Evolutionary conservation across 1,140 invertebrate species (phyloP), one percentile per base, ranked within the genome.

Genomic region (Penaeus indicus): DNA sequence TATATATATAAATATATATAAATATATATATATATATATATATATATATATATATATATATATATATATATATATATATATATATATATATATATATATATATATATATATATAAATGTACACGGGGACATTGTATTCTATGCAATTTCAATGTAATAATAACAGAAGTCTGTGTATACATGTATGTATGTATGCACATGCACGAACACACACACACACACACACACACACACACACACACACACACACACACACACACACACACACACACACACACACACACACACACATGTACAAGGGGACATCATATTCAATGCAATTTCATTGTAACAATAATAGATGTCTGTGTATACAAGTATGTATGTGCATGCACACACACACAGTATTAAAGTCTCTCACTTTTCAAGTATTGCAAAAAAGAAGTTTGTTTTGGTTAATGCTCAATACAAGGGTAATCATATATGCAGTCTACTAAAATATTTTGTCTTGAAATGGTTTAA

Each of bases 41-140:
- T 80, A 80, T 80, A 7, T 80, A n/a, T 42, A 80, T 80, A 7
- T 80, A 7, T 80, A 7, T 80, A 7, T 67, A 7, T 80, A 7
- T 7, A 80, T 47, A 79, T 79, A 79, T 79, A 38, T 79, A 79
- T 79, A 25, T 79, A 32, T 79, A 67, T 67, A 38, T 79, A 79
- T 79, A 38, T 25, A 79, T 38, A 79, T 25, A 67, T 79, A 79
- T 79, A 22, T 67, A 79, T 38, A 25, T 79, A 22, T 79, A 79
- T 67, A 38, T 79, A 67, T 79, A 67, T 38, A 79, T 79, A 38
- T 79, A 38, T 32, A 38, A 16, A 38, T 18, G 22, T 38, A 32
- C n/a, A 79, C 22, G 25, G 16, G 22, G 16, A 79, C 25, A 79
- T 67, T 18, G 16, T 18, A 18, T 18, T 67, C 16, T 79, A 38